Evolutionary conservation across 2,113 vertebrate genomes (phyloP).

Genomic region (Sorex araneus): DNA sequence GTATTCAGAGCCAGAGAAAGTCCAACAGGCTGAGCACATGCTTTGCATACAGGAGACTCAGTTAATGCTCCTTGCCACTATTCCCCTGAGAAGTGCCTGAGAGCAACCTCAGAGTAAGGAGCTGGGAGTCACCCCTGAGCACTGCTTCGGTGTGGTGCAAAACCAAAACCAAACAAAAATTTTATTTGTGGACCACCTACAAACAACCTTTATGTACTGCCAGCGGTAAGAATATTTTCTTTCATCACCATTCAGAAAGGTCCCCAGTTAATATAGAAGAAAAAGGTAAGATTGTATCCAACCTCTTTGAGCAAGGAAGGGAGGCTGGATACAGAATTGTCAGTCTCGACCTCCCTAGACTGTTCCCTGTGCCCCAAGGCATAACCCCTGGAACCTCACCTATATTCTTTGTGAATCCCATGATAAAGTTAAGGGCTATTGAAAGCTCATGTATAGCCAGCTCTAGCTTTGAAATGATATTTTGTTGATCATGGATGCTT

Average conservation of each 20-base stretch:
- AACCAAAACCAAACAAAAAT: slow-evolving; percentile 13
- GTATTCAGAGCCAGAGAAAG: too few species aligned
- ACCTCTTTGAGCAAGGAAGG: not conserved
- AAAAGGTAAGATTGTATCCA: not conserved
- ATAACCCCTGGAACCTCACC: not conserved
- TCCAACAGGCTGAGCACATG: too few species aligned
- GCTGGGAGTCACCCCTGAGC: too few species aligned
- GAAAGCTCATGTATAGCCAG: not conserved
- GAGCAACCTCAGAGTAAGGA: too few species aligned
- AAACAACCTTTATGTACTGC: not conserved
- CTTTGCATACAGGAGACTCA: too few species aligned
- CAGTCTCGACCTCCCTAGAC: not conserved
- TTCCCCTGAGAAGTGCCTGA: too few species aligned
- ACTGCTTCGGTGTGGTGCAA: not conserved
- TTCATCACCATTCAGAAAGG: not conserved
- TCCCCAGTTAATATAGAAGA: not conserved
- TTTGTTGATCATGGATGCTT: slow-evolving; percentile 18
- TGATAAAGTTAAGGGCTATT: not conserved
- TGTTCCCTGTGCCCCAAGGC: not conserved
- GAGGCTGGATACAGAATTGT: not conserved
- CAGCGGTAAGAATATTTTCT: not conserved
- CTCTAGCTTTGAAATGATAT: not conserved
- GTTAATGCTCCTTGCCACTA: too few species aligned
- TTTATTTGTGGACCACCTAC: not conserved
- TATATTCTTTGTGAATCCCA: not conserved